phyloP scores from a whole-genome alignment of 2,888 invertebrate species.

The Timema podura region DNA sequence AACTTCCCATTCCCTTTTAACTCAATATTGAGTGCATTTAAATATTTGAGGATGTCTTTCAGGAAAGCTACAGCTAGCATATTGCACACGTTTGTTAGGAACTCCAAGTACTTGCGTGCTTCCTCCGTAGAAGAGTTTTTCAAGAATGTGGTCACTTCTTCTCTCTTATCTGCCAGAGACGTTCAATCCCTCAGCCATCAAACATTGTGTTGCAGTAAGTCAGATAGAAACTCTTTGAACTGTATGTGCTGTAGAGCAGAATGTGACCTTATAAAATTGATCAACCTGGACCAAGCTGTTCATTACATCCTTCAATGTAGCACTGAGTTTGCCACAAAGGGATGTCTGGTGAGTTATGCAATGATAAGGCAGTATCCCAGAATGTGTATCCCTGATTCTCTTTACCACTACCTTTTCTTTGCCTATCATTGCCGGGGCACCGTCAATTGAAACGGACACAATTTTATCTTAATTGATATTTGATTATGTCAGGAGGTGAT shows the following conservation, averaged over 20 bases:
- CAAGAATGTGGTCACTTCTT: conserved; percentile 14
- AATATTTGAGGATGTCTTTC: conserved; percentile 14
- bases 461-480: conserved; percentile 7
- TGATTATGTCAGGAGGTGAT: neutral
- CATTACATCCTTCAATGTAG: conserved; percentile 12
- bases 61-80: conserved; percentile 4
- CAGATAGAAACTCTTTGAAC: conserved; percentile 24
- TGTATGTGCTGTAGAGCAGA: conserved; percentile 34
- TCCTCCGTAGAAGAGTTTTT: neutral
- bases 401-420: conserved; percentile 34
- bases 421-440: conserved; percentile 33
- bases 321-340: conserved; percentile 23
- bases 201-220: conserved; percentile 37
- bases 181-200: conserved; percentile 32
- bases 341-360: conserved; percentile 34
- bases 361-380: conserved; percentile 16
- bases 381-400: conserved; percentile 32
- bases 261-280: conserved; percentile 23
- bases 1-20: conserved; percentile 33
- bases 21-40: conserved; percentile 16
- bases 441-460: conserved; percentile 28
- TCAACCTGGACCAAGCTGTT: conserved; percentile 16
- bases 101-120: neutral
- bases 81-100: conserved; percentile 1
- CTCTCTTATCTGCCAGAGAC: conserved; percentile 17